Conservation (phyloP, 1,140 invertebrate species). For the Streblospio benedicti region DNA sequence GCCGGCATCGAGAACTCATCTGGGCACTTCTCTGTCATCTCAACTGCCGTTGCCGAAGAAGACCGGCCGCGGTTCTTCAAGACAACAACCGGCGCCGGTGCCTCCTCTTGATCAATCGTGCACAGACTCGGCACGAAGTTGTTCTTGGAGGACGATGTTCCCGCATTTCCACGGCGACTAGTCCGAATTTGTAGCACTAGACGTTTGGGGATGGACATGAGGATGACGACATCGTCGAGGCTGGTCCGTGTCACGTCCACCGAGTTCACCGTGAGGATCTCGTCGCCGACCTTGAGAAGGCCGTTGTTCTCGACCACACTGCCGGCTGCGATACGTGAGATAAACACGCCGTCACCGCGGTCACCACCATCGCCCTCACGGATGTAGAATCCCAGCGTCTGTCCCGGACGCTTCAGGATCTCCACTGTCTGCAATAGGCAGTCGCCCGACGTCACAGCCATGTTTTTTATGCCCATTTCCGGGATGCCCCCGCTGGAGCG, state of each 20-base stretch:
- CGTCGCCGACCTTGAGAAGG: slow-evolving; percentile 93
- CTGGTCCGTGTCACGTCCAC: slow-evolving; percentile 96
- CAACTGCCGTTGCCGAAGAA: slow-evolving; percentile 36
- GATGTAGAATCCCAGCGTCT: slow-evolving; percentile 95
- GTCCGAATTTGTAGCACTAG: slow-evolving; percentile 81
- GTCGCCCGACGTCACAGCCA: too few relatives aligned
- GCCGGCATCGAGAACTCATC: slow-evolving; percentile 46
- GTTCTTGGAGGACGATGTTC: slow-evolving; percentile 20
- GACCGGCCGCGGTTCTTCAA: slow-evolving; percentile 63
- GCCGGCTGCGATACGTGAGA: slow-evolving; percentile 80
- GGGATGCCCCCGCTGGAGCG: too few relatives aligned
- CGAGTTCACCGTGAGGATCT: slow-evolving; percentile 93
- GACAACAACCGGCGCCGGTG: slow-evolving; percentile 83
- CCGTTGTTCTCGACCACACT: slow-evolving; percentile 81
- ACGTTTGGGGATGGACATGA: slow-evolving; percentile 95
- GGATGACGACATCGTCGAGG: slow-evolving; percentile 95
- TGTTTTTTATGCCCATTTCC: too few relatives aligned
- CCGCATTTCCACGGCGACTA: not conserved
- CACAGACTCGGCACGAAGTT: slow-evolving; percentile 50
- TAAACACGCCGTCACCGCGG: slow-evolving; percentile 90
- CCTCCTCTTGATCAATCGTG: slow-evolving; percentile 61
- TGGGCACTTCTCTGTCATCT: slow-evolving; percentile 74
- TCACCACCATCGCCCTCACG: slow-evolving; percentile 91
- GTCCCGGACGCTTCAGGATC: slow-evolving; percentile 96
- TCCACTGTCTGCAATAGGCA: slow-evolving; percentile 74